Evolutionary conservation across 2,797 vertebrate species (phyloP).

Genomic region (Protonibea diacanthus): DNA sequence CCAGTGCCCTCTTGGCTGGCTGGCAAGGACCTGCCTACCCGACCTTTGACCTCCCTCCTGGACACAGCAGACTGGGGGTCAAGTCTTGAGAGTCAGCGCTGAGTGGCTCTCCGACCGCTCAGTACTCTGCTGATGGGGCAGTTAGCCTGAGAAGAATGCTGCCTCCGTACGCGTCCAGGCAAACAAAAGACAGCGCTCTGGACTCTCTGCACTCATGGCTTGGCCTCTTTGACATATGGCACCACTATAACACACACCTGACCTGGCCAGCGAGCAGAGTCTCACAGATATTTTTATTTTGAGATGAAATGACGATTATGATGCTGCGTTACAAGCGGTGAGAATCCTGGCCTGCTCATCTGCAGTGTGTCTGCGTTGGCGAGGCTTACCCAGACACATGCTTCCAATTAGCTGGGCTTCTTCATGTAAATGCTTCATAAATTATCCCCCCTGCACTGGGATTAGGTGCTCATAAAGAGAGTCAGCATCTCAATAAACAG

Average conservation of each 20-base stretch:
- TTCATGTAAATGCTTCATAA: constrained; percentile 99
- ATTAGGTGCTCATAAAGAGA: constrained; percentile 99
- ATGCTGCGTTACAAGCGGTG: constrained; percentile 57
- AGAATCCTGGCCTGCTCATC: constrained; percentile 78
- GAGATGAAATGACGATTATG: constrained; percentile 64
- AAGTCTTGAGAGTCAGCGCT: constrained; percentile 65
- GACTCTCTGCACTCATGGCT: constrained; percentile 22
- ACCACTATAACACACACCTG: constrained; percentile 4
- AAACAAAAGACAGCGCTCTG: constrained; percentile 76
- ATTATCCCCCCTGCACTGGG: constrained; percentile 95
- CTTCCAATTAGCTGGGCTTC: constrained; percentile 98
- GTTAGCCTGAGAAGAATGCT: constrained; percentile 74
- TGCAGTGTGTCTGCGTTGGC: constrained; percentile 89
- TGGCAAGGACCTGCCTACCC: constrained; percentile 63
- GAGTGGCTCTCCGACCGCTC: constrained; percentile 67
- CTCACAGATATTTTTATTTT: constrained; percentile 26
- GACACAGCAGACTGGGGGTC: constrained; percentile 66
- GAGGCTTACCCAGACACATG: constrained; percentile 97
- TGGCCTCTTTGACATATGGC: constrained; percentile 59
- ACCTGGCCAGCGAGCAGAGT: constrained; percentile 2
- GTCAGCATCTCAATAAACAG: constrained; percentile 98
- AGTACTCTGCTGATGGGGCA: constrained; percentile 74
- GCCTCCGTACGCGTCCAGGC: constrained; percentile 64
- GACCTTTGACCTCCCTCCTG: constrained; percentile 68
- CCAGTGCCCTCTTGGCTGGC: constrained; percentile 58